phyloP scores from a whole-genome alignment of 2,888 invertebrate species.

The Acanthopleura granulata region DNA sequence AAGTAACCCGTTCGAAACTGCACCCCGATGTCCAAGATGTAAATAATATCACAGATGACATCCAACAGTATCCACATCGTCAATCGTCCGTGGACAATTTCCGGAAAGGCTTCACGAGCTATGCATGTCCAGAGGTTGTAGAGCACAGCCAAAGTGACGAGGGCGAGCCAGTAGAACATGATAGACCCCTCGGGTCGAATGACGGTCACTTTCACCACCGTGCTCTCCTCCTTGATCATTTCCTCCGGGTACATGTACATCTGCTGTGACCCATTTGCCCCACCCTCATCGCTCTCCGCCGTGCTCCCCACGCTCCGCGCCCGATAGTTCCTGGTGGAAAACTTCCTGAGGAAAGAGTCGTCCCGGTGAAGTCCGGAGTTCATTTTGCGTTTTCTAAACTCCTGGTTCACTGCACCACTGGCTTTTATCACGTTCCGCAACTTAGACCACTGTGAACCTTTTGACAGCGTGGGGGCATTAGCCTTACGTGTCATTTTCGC shows the following conservation, averaged over 20 bases:
- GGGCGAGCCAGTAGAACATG: constrained; percentile 95
- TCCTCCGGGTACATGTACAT: constrained; percentile 20
- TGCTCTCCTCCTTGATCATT: constrained; percentile 8
- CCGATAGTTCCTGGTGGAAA: constrained; percentile 84
- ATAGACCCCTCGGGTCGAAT: constrained; percentile 96
- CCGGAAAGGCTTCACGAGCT: constrained; percentile 93
- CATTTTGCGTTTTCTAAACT: constrained; percentile 38
- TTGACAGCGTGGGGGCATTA: not conserved
- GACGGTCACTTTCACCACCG: constrained; percentile 4
- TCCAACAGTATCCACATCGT: constrained; percentile 73
- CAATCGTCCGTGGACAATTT: constrained; percentile 76
- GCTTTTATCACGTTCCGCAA: constrained; percentile 81
- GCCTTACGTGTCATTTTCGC: not conserved
- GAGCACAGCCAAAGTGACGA: constrained; percentile 88
- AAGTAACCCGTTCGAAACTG: constrained; percentile 95
- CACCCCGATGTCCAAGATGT: constrained; percentile 88
- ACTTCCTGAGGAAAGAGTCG: constrained; percentile 84
- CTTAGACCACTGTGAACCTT: constrained; percentile 82
- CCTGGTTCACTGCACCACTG: constrained; percentile 42
- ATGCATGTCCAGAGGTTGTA: constrained; percentile 97
- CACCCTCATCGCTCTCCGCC: constrained; percentile 6
- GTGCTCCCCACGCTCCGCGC: constrained; percentile 19
- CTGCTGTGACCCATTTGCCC: constrained; percentile 41
- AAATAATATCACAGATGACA: constrained; percentile 87
- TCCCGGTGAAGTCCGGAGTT: constrained; percentile 51